phyloP scores from a whole-genome alignment of 2,113 vertebrate species.

The Baryphthengus martii region DNA sequence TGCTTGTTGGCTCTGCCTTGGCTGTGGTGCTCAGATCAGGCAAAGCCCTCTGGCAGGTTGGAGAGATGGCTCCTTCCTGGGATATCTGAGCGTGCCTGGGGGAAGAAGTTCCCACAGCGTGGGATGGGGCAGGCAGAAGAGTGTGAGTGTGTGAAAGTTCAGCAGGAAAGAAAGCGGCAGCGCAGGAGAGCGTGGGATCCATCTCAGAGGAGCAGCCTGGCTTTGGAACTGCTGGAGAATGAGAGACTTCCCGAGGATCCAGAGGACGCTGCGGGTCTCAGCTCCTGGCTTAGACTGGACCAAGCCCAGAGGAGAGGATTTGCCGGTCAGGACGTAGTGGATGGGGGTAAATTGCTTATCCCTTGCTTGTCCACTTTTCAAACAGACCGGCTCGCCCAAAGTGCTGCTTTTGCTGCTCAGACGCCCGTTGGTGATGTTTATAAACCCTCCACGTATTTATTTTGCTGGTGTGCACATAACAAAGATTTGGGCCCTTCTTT shows the following conservation, averaged over 20 bases:
- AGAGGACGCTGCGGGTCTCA: neutral
- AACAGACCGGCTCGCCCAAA: accelerated
- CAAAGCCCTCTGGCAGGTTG: accelerated
- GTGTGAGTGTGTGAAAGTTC: neutral
- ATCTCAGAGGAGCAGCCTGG: neutral
- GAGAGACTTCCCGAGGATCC: neutral
- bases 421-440: neutral
- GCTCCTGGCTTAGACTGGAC: neutral
- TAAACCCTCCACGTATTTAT: neutral
- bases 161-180: neutral
- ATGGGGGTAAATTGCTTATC: no score
- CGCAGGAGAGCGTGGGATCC: neutral
- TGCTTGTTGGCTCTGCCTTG: neutral
- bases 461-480: accelerated
- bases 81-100: accelerated
- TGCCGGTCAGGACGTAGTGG: no score
- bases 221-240: neutral
- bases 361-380: neutral
- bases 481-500: neutral
- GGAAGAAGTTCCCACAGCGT: neutral
- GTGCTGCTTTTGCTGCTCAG: neutral
- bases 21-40: neutral
- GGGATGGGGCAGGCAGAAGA: neutral
- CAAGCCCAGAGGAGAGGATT: neutral
- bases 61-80: neutral